Base-by-base conservation (phyloP, 2,113 vertebrate species). In the Taxidea taxus region DNA sequence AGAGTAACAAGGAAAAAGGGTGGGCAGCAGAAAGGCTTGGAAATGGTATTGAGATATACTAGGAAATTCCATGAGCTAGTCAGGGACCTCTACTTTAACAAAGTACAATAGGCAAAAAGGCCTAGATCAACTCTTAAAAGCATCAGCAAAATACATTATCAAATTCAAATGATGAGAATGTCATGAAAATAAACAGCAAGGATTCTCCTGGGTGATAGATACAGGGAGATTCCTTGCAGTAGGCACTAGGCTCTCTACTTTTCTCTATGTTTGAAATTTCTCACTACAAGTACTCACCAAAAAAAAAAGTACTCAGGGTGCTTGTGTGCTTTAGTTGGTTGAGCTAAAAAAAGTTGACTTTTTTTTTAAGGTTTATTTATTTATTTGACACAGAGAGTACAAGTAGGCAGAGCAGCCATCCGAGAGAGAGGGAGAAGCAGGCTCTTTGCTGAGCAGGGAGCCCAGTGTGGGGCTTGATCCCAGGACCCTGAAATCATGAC, bases 171-270 rank as follows among this genome's bases (percentile, higher is more conserved):
- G n/a, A 75, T 60, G 23, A 96, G 49, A 68, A 51, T 34, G 1
- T 82, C 47, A 94, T 70, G 18, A n/a, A 93, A 93, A 95, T 47
- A 15, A 93, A 80, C 2, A 86, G 56, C 42, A 94, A 91, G 49
- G 39, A 82, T 74, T 90, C 42, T 92, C 56, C 11, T 75, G 42
- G 27, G n/a, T 68, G 31, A 77, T 27, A 27, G 12, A 39, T 77
- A 60, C 9, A 82, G 23, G n/a, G 58, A 83, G 23, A 20, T 72
- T 91, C 82, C 80, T 62, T 49, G 23, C 60, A 89, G 5, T 86
- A 72, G 37, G 29, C 39, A 92, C 7, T 72, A 72, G 37, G 29
- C 39, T 93, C n/a, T 90, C 62, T 13, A 87, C 29, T 86, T 77
- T 42, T 74, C 25, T 74, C 37, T 85, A 89, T 64, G 29, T 47